Evolutionary conservation across 2,888 invertebrate genomes (phyloP).

Genomic region (Himalopsyche kuldschensis): DNA sequence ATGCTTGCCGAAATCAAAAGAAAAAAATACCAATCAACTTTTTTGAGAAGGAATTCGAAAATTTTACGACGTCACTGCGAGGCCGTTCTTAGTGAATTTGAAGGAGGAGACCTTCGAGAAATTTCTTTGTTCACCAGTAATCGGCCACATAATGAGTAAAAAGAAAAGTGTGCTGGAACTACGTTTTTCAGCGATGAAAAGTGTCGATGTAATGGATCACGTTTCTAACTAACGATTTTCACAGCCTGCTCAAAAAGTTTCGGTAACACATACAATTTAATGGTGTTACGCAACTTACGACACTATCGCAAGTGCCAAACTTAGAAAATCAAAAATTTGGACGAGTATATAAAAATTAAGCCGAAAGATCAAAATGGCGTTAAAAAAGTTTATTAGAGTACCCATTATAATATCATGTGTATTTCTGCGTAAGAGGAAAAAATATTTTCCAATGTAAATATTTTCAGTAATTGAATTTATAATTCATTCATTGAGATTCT

Average conservation of each 20-base stretch:
- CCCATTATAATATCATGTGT: no score
- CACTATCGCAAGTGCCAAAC: not conserved
- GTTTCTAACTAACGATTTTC: not conserved
- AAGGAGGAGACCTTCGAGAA: not conserved
- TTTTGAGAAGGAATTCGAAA: no score
- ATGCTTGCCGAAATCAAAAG: no score
- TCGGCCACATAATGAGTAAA: not conserved
- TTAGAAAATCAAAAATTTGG: no score
- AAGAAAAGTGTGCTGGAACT: not conserved
- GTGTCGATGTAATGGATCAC: constrained; percentile 1
- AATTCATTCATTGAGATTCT: no score
- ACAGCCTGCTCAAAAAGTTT: not conserved
- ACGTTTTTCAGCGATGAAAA: not conserved
- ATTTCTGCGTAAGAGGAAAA: no score
- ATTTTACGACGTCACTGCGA: not conserved
- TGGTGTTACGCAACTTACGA: not conserved
- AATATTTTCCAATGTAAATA: no score
- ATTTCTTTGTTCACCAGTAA: constrained; percentile 11
- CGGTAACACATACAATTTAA: not conserved
- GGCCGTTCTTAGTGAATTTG: not conserved
- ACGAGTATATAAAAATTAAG: no score
- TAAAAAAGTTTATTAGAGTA: no score
- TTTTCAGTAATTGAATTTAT: no score
- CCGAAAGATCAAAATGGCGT: no score
- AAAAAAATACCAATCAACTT: no score